These are phyloP conservation scores for Prinia subflava DNA, from an alignment of 2,113 vertebrate species.

Conservation along the genomic window DNA sequence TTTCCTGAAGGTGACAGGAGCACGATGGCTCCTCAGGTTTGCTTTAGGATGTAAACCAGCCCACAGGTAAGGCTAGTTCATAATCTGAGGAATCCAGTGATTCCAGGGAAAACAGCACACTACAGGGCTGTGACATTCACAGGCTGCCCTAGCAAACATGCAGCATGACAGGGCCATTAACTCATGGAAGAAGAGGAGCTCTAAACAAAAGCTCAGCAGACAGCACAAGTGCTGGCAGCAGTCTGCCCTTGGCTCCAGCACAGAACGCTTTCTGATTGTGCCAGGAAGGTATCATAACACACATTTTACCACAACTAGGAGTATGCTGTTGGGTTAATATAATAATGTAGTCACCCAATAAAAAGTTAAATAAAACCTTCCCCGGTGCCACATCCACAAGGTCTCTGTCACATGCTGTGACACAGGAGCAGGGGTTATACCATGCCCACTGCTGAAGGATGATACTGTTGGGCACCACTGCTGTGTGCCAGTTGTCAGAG, in stretches of 20 bases:
- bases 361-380: neutral
- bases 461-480: neutral
- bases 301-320: neutral
- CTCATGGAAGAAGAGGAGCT: neutral
- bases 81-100: neutral
- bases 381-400: neutral
- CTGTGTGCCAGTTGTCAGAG: neutral
- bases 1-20: neutral
- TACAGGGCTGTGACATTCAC: neutral
- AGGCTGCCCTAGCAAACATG: neutral
- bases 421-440: neutral
- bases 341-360: neutral
- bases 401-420: neutral
- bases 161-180: neutral
- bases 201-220: slow-evolving; percentile 23
- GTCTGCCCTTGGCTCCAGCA: neutral
- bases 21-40: neutral
- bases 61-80: neutral
- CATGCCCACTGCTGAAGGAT: neutral
- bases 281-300: neutral
- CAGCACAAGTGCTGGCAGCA: neutral
- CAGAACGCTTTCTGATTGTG: neutral
- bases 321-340: neutral
- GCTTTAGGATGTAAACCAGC: neutral
- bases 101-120: neutral